phyloP scores from a whole-genome alignment of 2,113 vertebrate genomes.

The Brachirus orientalis region DNA sequence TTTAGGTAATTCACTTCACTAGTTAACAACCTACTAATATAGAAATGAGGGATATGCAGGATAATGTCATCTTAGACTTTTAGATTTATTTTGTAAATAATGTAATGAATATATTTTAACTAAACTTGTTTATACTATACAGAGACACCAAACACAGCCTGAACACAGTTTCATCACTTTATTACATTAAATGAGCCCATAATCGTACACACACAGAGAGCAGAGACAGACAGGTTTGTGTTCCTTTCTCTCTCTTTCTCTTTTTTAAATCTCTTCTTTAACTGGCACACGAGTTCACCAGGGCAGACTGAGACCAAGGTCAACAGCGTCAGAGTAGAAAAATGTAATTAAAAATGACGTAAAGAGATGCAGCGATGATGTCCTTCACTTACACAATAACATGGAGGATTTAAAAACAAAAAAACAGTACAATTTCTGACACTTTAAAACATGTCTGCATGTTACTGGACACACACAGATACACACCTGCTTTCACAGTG shows the following conservation, averaged over 20 bases:
- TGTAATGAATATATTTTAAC: no score
- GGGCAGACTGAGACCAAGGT: no score
- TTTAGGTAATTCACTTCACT: no score
- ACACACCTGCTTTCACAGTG: constrained; percentile 16
- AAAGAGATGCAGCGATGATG: not conserved
- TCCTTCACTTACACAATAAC: not conserved
- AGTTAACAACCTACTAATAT: no score
- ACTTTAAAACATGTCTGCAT: no score
- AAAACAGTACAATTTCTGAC: no score
- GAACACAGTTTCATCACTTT: constrained; percentile 80
- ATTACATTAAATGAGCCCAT: constrained; percentile 81
- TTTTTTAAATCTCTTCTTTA: no score
- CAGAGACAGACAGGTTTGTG: constrained; percentile 59
- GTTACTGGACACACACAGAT: not conserved
- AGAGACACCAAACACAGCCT: not conserved
- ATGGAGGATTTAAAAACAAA: no score
- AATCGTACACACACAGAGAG: constrained; percentile 70
- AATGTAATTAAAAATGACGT: not conserved
- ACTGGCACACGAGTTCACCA: not conserved
- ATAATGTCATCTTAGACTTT: no score
- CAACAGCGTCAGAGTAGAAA: not conserved
- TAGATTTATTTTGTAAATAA: no score
- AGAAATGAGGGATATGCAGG: no score
- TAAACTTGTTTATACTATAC: no score
- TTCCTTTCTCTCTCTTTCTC: constrained; percentile 55